Evolutionary conservation across 2,113 vertebrate genomes (phyloP), one percentile per base, ranked within the genome.

Genomic region (Vimba vimba): DNA sequence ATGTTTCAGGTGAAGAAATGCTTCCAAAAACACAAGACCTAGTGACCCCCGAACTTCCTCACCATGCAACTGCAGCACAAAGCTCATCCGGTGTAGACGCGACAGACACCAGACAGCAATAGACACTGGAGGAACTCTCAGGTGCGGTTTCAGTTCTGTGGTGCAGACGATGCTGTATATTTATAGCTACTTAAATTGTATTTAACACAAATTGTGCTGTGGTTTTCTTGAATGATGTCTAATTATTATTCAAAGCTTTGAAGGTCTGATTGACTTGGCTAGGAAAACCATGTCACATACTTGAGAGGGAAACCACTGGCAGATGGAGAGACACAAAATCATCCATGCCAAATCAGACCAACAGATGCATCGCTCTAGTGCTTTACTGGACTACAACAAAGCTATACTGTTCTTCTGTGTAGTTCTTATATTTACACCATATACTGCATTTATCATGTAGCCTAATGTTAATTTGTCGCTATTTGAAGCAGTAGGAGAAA

Each of bases 31-130:
- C 60, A 79, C 12, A 4, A 62, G 39, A 81, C 60, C 77, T 45
- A 78, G 39, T 82, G 80, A 85, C 82, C 60, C 43, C 50, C 23
- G 10, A 81, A 62, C 80, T 77, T 55, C 81, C 73, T 23, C 64
- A 50, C 36, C 21, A 4, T 60, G 25, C 74, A 82, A 81, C 85
- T 21, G 23, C 57, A 80, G 45, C 21, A 36, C 75, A 50, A 86
- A 83, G 78, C 85, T 84, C 64, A 87, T 84, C 59, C 69, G 83
- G 82, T 69, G 33, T 23, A 66, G 76, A 86, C 52, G 8, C n/a
- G 45, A 69, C 60, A 73, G 77, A 82, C 45, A 79, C 21, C 33
- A 79, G 27, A 27, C 73, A 73, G 19, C 71, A 52, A 79, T 59
- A 60, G 23, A 50, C 79, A 69, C 83, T 10, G 23, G 25, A 33